phyloP scores from a whole-genome alignment of 2,797 vertebrate species.

The Squalus acanthias region DNA sequence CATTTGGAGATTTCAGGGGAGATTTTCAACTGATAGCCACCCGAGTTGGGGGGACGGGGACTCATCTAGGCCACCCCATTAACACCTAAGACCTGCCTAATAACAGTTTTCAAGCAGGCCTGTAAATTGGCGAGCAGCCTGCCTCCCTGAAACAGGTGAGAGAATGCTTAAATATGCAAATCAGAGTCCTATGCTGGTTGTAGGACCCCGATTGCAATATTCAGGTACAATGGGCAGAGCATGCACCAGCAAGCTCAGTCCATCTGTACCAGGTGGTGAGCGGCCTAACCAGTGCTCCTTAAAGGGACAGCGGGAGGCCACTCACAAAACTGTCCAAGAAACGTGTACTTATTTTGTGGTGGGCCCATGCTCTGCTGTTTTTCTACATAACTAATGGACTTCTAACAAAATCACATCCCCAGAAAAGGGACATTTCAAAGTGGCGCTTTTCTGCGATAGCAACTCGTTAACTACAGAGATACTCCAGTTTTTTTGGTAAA shows the following conservation, averaged over 20 bases:
- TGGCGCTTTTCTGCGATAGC: neutral
- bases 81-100: neutral
- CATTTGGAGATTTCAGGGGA: neutral
- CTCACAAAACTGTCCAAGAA: neutral
- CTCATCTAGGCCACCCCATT: neutral
- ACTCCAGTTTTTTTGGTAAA: neutral
- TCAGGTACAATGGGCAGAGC: neutral
- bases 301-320: neutral
- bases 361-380: neutral
- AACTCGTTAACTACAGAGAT: neutral
- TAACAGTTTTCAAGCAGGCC: neutral
- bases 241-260: neutral
- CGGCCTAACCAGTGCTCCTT: neutral
- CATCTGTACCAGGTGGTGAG: neutral
- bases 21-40: neutral
- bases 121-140: neutral
- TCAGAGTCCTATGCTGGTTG: neutral
- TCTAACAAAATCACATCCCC: neutral
- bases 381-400: neutral
- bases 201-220: neutral
- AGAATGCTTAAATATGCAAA: neutral
- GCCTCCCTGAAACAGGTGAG: neutral
- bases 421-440: neutral
- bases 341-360: neutral
- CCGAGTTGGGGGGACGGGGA: neutral